phyloP scores from a whole-genome alignment of 2,888 invertebrate species.

The Brachypalpus laphriformis region DNA sequence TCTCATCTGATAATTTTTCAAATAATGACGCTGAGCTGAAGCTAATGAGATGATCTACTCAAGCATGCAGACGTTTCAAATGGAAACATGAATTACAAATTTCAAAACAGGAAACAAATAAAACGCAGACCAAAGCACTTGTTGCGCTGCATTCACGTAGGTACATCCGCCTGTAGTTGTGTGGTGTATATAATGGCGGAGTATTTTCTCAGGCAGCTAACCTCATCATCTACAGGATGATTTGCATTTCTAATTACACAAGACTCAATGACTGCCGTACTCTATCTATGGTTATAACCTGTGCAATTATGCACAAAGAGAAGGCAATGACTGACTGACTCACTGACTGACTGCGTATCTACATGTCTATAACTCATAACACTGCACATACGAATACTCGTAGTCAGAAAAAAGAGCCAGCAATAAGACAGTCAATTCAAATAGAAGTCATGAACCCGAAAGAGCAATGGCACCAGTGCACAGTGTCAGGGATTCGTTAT shows the following conservation, averaged over 20 bases:
- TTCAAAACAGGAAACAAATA: slow-evolving; percentile 37
- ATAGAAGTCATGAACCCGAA: slow-evolving; percentile 57
- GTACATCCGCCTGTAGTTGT: neutral
- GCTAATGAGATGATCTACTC: slow-evolving; percentile 19
- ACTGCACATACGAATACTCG: neutral
- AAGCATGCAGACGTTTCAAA: slow-evolving; percentile 5
- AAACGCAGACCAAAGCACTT: slow-evolving; percentile 53
- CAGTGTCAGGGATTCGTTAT: slow-evolving; percentile 48
- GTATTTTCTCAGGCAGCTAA: slow-evolving; percentile 3
- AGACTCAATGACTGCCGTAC: slow-evolving; percentile 47
- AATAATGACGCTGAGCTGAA: neutral
- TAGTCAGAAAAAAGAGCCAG: neutral
- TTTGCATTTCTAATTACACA: slow-evolving; percentile 62
- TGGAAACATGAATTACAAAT: slow-evolving; percentile 45
- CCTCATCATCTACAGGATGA: slow-evolving; percentile 33
- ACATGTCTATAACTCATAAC: no score
- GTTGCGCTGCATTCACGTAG: slow-evolving; percentile 41
- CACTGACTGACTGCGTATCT: slow-evolving; percentile 38
- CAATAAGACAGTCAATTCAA: slow-evolving; percentile 33
- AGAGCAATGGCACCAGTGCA: slow-evolving; percentile 29
- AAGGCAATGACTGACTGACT: slow-evolving; percentile 26
- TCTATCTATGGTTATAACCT: slow-evolving; percentile 36
- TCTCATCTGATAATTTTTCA: slow-evolving; percentile 11
- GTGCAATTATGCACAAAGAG: slow-evolving; percentile 45
- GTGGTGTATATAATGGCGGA: neutral